phyloP scores from a whole-genome alignment of 2,113 vertebrate species.

The Gasterosteus nipponicus region DNA sequence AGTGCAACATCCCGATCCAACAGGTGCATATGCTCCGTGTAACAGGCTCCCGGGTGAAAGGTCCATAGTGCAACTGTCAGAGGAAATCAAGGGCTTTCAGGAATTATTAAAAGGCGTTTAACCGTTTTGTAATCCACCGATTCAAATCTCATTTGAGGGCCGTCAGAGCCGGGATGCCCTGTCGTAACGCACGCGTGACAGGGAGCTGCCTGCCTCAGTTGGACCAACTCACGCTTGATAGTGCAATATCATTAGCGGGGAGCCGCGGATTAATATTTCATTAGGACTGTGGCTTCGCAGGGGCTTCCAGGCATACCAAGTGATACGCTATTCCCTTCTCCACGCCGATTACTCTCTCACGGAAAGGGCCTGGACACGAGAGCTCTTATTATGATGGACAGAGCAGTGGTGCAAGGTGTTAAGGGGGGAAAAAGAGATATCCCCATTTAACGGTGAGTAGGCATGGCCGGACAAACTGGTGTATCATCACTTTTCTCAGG shows the following conservation, averaged over 20 bases:
- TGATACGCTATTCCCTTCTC: constrained; percentile 73
- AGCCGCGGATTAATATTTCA: constrained; percentile 81
- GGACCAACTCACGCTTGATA: constrained; percentile 71
- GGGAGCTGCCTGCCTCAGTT: constrained; percentile 58
- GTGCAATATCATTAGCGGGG: constrained; percentile 79
- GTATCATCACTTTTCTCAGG: constrained; percentile 66
- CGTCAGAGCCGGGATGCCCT: constrained; percentile 70
- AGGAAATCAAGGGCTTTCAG: constrained; percentile 62
- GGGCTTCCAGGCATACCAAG: constrained; percentile 63
- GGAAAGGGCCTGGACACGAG: constrained; percentile 59
- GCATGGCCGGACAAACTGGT: constrained; percentile 50
- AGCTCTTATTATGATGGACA: constrained; percentile 75
- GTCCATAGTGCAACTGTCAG: constrained; percentile 65
- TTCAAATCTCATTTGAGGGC: constrained; percentile 77
- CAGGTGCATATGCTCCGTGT: constrained; percentile 38
- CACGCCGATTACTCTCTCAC: constrained; percentile 60
- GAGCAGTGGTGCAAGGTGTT: constrained; percentile 63
- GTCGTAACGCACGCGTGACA: constrained; percentile 68
- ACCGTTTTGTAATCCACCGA: constrained; percentile 73
- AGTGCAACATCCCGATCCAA: constrained; percentile 34
- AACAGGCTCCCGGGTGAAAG: constrained; percentile 45
- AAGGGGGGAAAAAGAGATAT: constrained; percentile 61
- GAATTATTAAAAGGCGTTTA: constrained; percentile 76
- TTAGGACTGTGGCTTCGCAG: constrained; percentile 70
- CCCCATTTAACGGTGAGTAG: constrained; percentile 67